Evolutionary conservation across 2,797 vertebrate genomes (phyloP), one percentile per base, ranked within the genome.

Genomic region (Pseudochirops cupreus): DNA sequence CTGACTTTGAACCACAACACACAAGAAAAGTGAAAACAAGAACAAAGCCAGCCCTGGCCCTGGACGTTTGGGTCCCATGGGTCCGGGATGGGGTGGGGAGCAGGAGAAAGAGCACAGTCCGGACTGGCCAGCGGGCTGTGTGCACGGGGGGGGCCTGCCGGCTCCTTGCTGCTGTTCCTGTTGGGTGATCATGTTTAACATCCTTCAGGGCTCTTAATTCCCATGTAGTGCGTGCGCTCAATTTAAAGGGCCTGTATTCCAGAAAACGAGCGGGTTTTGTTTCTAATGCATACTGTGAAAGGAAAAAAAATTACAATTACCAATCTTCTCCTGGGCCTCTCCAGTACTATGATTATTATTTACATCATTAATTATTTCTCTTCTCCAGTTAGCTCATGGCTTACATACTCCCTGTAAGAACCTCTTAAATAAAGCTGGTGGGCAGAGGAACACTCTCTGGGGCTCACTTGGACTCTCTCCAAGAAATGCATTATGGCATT

Each of bases 251-350:
- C 98, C 97, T 98, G 99, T 98, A 98, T 98, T 99, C 99, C 99
- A 98, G 99, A 98, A 98, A 98, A 99, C 98, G 98, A 98, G 98
- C 98, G 98, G 98, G 98, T 98, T 99, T 99, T 98, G 98, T 99
- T 99, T 99, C 99, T 99, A 99, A 99, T 98, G 99, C 99, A 99
- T 98, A 99, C 99, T 99, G 99, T 98, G 99, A 98, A 99, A 99
- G 98, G 99, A 99, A 99, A 99, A 98, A 98, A 98, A 99, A 94
- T 97, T 98, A 99, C 97, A 98, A 98, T 99, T 99, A 99, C 98
- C 98, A 97, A 98, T 98, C 98, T 98, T 97, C 98, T 97, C 97
- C 96, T 97, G 97, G 97, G 97, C 94, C 96, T 93, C 95, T 97
- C 16, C 50, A 94, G 96, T 96, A 92, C 95, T 92, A 98, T 98